Evolutionary conservation across 2,113 vertebrate species (phyloP), one percentile per base, ranked within the genome.

Genomic region (Otolemur garnettii): DNA sequence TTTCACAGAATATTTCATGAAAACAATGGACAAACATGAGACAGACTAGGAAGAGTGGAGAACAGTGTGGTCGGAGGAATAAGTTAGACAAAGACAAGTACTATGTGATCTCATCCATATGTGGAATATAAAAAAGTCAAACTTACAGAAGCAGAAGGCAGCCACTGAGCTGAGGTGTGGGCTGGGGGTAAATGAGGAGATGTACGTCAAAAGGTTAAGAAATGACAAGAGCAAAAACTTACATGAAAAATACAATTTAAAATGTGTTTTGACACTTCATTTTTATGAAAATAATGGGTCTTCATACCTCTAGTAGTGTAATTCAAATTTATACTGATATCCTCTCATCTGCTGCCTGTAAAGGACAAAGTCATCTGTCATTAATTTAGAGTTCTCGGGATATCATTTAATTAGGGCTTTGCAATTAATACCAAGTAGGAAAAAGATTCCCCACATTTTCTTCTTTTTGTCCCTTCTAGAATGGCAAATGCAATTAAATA

Each of bases 321-420:
- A 92, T 71, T 96, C 55, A 71, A 75, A 96, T 90, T 78, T 93
- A 90, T 79, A 64, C 84, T 75, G 35, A 53, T 79, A 45, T 50
- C 35, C 1, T 74, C 81, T 64, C 59, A 72, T 93, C 87, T 90
- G 62, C 28, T 82, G 13, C n/a, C 90, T 91, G 0, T 60, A 60
- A 85, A 94, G 38, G 71, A 84, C 45, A 96, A 75, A 96, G 5
- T 92, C 42, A 45, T 96, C 90, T 86, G 17, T 91, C 53, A 95
- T 87, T 82, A 77, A 90, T 69, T 74, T 85, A 74, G 28, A 80
- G 5, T 83, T 86, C 10, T 88, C n/a, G 55, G 24, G 9, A 4
- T 79, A 50, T 94, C 57, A 80, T 90, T 89, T 93, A 79, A 94
- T 91, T 68, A 80, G 14, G 35, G 21, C 55, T 87, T 93, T 69